Evolutionary conservation across 1,140 invertebrate species (phyloP).

Genomic region (Drosophila pallidifrons): DNA sequence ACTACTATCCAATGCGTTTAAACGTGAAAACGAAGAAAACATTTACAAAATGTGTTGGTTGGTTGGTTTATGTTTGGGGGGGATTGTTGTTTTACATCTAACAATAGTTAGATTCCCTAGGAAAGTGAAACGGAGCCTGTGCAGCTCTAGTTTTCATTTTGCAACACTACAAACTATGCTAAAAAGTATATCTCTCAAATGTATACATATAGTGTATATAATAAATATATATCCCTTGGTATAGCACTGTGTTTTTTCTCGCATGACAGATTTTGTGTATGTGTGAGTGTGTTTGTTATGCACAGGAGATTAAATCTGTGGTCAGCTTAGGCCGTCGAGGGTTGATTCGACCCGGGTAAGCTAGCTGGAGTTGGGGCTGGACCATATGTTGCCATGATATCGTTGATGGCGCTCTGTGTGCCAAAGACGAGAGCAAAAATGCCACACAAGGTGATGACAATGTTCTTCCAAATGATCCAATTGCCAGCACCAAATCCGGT

Average conservation of each 20-base stretch:
- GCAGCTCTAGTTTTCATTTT: slow-evolving; percentile 10
- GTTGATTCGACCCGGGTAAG: background rate
- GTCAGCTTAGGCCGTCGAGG: background rate
- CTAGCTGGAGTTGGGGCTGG: slow-evolving; percentile 19
- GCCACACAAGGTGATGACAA: slow-evolving; percentile 90
- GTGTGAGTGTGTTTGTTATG: slow-evolving; percentile 18
- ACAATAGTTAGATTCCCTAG: slow-evolving; percentile 77
- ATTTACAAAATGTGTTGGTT: slow-evolving; percentile 61
- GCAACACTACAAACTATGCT: slow-evolving; percentile 52
- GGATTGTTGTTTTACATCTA: slow-evolving; percentile 70
- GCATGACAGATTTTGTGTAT: background rate
- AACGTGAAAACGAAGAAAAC: slow-evolving; percentile 49
- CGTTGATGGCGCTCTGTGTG: slow-evolving; percentile 90
- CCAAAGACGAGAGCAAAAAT: slow-evolving; percentile 92
- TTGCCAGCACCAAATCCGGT: slow-evolving; percentile 89
- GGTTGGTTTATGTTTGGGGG: no score
- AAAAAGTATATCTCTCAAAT: slow-evolving; percentile 48
- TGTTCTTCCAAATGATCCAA: slow-evolving; percentile 92
- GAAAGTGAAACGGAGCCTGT: slow-evolving; percentile 39
- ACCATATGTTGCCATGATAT: slow-evolving; percentile 87
- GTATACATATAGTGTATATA: slow-evolving; percentile 61
- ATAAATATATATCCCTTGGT: slow-evolving; percentile 74
- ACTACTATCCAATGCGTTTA: slow-evolving; percentile 25
- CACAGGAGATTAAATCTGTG: slow-evolving; percentile 31
- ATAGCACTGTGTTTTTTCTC: slow-evolving; percentile 45